A percentile compares a stretch with the other conserved stretches of the same genome.
Evolutionary conservation across 2,113 vertebrate species (phyloP).

Genomic region (Egretta garzetta): DNA sequence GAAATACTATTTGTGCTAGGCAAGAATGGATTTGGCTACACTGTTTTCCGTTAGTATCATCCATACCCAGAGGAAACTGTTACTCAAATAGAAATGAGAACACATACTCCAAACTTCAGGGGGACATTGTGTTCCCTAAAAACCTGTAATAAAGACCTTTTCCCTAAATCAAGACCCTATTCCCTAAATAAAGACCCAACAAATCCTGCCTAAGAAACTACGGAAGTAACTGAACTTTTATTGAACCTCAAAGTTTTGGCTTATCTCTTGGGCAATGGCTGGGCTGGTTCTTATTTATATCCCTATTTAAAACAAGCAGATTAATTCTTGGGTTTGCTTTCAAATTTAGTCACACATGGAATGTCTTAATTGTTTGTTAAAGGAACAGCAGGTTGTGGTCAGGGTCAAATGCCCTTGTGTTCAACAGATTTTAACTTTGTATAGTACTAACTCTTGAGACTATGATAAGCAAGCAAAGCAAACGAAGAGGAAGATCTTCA

Average conservation of each 20-base stretch:
- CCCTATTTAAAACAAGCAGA: slow-evolving; percentile 46
- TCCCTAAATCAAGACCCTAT: neutral
- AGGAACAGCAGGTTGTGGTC: slow-evolving; percentile 64
- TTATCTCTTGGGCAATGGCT: slow-evolving; percentile 42
- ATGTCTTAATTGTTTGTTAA: slow-evolving; percentile 70
- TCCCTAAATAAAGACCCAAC: neutral
- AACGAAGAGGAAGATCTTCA: slow-evolving; percentile 9
- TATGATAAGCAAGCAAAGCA: slow-evolving; percentile 55
- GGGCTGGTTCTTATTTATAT: slow-evolving; percentile 54
- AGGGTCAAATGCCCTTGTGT: slow-evolving; percentile 64
- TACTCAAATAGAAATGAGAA: neutral
- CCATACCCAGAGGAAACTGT: neutral
- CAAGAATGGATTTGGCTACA: neutral
- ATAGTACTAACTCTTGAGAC: slow-evolving; percentile 25
- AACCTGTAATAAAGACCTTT: neutral
- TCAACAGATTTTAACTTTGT: slow-evolving; percentile 64
- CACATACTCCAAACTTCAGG: neutral
- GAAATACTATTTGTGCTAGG: neutral
- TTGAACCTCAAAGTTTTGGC: slow-evolving; percentile 43
- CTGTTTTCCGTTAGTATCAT: neutral
- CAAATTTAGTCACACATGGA: slow-evolving; percentile 59
- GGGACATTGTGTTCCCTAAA: neutral
- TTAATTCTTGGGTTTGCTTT: slow-evolving; percentile 58
- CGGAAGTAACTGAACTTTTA: slow-evolving; percentile 45
- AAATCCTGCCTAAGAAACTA: neutral